Conservation (phyloP, 2,888 invertebrate species). For the Hemistola chrysoprasaria region DNA sequence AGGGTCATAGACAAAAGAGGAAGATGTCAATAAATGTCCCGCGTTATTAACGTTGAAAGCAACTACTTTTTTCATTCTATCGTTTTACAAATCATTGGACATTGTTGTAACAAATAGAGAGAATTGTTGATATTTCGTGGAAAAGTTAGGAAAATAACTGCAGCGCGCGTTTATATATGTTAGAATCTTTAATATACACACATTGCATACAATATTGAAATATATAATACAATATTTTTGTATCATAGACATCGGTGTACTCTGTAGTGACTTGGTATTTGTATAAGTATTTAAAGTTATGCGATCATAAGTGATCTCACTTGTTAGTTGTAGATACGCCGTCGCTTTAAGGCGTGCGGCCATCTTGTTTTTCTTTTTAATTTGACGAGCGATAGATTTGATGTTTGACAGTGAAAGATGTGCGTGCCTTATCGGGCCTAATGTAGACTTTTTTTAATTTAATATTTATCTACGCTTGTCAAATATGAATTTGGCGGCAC, state of each 20-base stretch:
- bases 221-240: conserved; percentile 73
- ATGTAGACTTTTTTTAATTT: conserved; percentile 4
- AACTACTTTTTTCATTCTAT: too few relatives aligned
- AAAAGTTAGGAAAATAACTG: conserved; percentile 41
- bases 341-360: conserved; percentile 72
- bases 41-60: too few relatives aligned
- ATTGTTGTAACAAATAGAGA: too few relatives aligned
- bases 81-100: too few relatives aligned
- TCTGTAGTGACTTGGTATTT: conserved; percentile 75
- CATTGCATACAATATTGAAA: conserved; percentile 65
- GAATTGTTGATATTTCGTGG: too few relatives aligned
- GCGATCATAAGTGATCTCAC: conserved; percentile 55
- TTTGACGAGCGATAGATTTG: conserved; percentile 23
- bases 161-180: conserved; percentile 65
- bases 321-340: conserved; percentile 51
- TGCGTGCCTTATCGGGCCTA: conserved; percentile 17
- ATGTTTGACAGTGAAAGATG: conserved; percentile 8
- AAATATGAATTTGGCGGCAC: conserved; percentile 43
- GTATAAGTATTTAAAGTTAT: conserved; percentile 59
- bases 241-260: conserved; percentile 77
- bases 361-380: conserved; percentile 44
- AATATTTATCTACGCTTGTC: conserved; percentile 10
- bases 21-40: too few relatives aligned
- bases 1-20: too few relatives aligned
- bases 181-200: conserved; percentile 69